Base-by-base conservation (phyloP, 2,888 invertebrate species). In the Griposia aprilina region DNA sequence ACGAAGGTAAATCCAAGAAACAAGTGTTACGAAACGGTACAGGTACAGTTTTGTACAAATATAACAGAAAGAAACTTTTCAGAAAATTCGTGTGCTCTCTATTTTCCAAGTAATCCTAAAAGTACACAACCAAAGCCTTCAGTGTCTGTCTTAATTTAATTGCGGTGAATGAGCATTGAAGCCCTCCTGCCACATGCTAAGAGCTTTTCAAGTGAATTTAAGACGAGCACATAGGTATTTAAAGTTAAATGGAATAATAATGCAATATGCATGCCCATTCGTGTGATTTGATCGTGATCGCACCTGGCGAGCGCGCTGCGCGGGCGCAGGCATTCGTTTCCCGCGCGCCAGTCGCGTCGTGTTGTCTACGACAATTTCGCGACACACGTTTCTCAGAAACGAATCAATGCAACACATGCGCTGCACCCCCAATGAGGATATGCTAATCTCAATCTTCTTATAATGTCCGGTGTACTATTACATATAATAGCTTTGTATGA, bases 371-470 rank as follows among this genome's bases (percentile, higher is more conserved):
- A 89, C 90, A 90, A 91, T 92, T 92, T 92, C 89, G 90, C 91
- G 91, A 90, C 89, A 87, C 87, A 87, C 88, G 87, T 84, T 93
- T 95, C 96, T 91, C 68, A 91, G 96, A 96, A 96, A 79, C 88
- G 90, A 91, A 91, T 92, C 91, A 90, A 91, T 92, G 91, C 92
- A 91, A 88, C 88, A 88, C 90, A 91, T 90, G 92, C 89, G 90
- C 89, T 91, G 92, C 91, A 91, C 91, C 90, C 88, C 88, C 90
- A 94, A 94, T 94, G 93, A 92, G 93, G 92, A 91, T 93, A 94
- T 94, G 93, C 90, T 91, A 95, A 93, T 93, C 92, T 90, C 92
- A 94, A 92, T 91, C 91, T 94, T 94, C 93, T 92, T 91, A 92
- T 93, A 92, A 92, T 91, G 91, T 88, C 91, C 87, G 90, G 93